Percentiles rank a stretch among this genome's conserved stretches.
These are phyloP conservation scores for Vulpes ferrilata DNA, from an alignment of 2,113 vertebrate species.

Conservation along the genomic window DNA sequence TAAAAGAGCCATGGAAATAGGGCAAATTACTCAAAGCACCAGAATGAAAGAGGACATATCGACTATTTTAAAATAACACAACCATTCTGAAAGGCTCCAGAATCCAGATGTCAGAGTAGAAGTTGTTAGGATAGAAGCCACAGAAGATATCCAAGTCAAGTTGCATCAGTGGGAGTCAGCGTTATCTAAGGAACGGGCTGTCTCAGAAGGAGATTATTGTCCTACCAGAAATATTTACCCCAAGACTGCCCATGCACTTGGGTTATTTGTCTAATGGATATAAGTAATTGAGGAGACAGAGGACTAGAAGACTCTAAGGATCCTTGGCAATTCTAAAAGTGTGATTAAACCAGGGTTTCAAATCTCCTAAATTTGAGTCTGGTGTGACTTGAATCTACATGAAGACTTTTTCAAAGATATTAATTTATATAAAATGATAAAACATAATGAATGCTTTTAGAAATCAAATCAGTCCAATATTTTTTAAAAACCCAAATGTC, in stretches of 20 bases:
- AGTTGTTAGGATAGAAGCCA: not conserved
- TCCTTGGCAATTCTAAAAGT: not conserved
- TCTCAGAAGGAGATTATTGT: not conserved
- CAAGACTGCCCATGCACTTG: not conserved
- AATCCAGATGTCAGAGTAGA: not conserved
- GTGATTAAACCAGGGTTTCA: conserved; percentile 4
- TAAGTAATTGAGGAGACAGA: not conserved
- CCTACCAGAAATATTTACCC: not conserved
- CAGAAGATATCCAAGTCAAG: not conserved
- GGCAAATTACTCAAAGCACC: not conserved
- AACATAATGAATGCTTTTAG: conserved; percentile 30
- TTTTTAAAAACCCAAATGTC: not conserved
- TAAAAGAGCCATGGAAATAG: not conserved
- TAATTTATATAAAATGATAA: conserved; percentile 21
- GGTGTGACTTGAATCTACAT: conserved; percentile 46
- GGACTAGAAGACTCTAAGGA: not conserved
- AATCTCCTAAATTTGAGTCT: not conserved
- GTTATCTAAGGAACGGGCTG: not conserved
- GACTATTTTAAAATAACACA: not conserved
- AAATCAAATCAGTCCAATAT: conserved; percentile 12
- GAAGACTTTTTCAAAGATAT: not conserved
- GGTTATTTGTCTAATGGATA: not conserved
- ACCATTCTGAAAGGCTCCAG: not conserved
- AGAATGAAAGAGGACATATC: not conserved
- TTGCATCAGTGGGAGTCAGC: not conserved